These are phyloP conservation scores for Dolomedes plantarius DNA, from an alignment of 2,888 invertebrate genomes.

Conservation along the genomic window DNA sequence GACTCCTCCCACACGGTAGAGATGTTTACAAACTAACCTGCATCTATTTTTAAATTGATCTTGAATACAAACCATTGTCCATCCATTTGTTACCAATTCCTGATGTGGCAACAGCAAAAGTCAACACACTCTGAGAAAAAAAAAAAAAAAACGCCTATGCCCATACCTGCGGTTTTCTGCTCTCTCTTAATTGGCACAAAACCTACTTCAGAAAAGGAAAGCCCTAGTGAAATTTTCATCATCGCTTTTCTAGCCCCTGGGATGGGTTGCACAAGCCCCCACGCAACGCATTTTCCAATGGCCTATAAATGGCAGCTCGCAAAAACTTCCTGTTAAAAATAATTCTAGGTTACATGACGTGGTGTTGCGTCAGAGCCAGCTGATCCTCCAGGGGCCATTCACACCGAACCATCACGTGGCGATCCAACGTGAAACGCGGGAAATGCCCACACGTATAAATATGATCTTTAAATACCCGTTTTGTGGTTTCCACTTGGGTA, in stretches of 20 bases:
- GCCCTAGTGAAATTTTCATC: constrained; percentile 29
- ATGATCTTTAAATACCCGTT: background rate
- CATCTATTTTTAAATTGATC: too few relatives aligned
- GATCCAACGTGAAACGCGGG: constrained; percentile 43
- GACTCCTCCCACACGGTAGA: too few relatives aligned
- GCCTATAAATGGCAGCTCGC: constrained; percentile 49
- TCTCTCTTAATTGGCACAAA: constrained; percentile 34
- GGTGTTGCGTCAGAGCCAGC: constrained; percentile 36
- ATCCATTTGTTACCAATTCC: too few relatives aligned
- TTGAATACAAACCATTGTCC: too few relatives aligned
- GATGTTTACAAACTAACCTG: too few relatives aligned
- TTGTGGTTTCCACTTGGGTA: background rate
- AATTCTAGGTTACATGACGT: constrained; percentile 65
- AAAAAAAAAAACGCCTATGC: background rate
- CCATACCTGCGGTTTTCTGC: constrained; percentile 31
- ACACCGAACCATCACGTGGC: constrained; percentile 56
- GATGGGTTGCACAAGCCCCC: constrained; percentile 30
- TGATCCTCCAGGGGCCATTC: constrained; percentile 56
- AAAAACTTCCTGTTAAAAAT: constrained; percentile 34
- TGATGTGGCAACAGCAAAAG: too few relatives aligned
- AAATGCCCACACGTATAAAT: constrained; percentile 30
- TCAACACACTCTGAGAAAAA: too few relatives aligned
- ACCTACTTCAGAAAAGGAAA: constrained; percentile 38
- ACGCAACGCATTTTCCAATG: constrained; percentile 20
- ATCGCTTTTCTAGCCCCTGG: background rate